Evolutionary conservation across 1,140 invertebrate species (phyloP).

Genomic region (Papilio polyxenes): DNA sequence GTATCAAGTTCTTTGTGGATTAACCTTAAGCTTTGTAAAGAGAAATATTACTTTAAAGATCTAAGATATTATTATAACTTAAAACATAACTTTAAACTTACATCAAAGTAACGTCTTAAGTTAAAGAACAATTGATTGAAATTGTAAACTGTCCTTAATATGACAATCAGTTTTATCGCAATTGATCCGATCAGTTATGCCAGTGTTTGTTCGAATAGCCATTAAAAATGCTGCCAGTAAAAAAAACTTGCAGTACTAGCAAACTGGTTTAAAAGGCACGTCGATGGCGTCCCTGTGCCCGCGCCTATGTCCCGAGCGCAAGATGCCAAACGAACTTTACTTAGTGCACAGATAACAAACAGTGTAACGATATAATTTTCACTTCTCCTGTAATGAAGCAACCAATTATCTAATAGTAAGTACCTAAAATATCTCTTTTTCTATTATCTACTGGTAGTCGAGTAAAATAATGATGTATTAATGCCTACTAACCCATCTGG

Average conservation of each 20-base stretch:
- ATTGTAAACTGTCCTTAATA: neutral
- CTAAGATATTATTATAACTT: neutral
- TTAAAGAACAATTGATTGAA: neutral
- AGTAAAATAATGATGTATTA: neutral
- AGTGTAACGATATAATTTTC: neutral
- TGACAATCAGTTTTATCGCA: neutral
- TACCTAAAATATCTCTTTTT: neutral
- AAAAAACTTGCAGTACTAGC: neutral
- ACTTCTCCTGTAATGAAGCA: neutral
- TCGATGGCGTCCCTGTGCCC: neutral
- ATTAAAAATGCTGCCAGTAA: neutral
- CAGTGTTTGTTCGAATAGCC: neutral
- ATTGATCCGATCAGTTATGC: neutral
- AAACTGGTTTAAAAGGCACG: neutral
- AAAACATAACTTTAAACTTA: neutral
- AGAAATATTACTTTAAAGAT: slow-evolving; percentile 2
- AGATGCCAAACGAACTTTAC: neutral
- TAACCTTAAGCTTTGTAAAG: slow-evolving; percentile 3
- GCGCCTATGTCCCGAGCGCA: neutral
- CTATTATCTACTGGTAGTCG: neutral
- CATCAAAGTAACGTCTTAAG: neutral
- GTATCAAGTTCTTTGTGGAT: slow-evolving; percentile 4
- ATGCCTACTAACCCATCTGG: neutral
- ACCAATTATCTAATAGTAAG: neutral
- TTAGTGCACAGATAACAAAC: neutral